Conservation (phyloP, 1,140 invertebrate species). For the Potamilus streckersoni region DNA sequence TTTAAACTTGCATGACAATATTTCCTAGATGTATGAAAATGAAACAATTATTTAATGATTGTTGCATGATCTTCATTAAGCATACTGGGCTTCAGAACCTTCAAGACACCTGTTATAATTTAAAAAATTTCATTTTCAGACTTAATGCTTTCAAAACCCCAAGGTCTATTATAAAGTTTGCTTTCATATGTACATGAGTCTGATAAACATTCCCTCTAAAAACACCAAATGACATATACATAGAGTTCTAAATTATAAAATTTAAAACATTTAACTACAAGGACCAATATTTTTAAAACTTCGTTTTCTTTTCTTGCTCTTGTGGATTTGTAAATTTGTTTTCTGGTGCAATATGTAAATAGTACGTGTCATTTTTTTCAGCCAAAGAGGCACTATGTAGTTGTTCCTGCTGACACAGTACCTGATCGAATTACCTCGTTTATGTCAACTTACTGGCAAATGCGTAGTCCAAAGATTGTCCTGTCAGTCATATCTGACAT, state of each 20-base stretch:
- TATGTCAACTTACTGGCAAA: slow-evolving; percentile 51
- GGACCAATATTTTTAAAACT: neutral
- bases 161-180: too few species aligned
- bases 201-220: neutral
- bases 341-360: neutral
- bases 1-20: too few species aligned
- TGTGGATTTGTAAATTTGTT: neutral
- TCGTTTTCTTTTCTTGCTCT: neutral
- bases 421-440: slow-evolving; percentile 46
- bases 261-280: neutral
- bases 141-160: too few species aligned
- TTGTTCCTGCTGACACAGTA: slow-evolving; percentile 41
- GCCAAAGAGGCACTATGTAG: slow-evolving; percentile 49
- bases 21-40: too few species aligned
- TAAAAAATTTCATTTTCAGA: too few species aligned
- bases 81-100: too few species aligned
- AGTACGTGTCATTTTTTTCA: slow-evolving; percentile 10
- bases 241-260: too few species aligned
- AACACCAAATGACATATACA: neutral
- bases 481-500: slow-evolving; percentile 51
- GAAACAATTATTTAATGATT: too few species aligned
- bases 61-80: too few species aligned
- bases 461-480: slow-evolving; percentile 55
- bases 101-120: too few species aligned
- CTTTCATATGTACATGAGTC: too few species aligned